phyloP scores from a whole-genome alignment of 1,140 invertebrate species.

The Schmidtea mediterranea region DNA sequence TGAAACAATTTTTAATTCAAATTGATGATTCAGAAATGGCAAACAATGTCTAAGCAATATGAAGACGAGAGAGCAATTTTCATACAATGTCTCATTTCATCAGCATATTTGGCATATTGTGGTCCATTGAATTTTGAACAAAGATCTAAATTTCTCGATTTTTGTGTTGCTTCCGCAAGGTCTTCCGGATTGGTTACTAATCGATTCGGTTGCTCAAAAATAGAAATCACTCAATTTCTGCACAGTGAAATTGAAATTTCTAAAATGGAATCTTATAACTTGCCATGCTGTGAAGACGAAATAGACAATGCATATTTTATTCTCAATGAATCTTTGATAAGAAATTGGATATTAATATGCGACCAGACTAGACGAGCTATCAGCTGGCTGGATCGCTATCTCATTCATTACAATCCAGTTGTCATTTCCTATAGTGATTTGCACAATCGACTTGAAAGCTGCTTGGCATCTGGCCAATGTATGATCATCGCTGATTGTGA shows the following conservation, averaged over 20 bases:
- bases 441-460: not conserved
- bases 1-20: no score
- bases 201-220: not conserved
- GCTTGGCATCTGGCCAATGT: no score
- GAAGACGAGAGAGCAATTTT: constrained; percentile 10
- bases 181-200: not conserved
- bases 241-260: constrained; percentile 13
- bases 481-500: no score
- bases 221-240: constrained; percentile 6
- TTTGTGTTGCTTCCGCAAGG: constrained; percentile 17
- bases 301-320: constrained; percentile 22
- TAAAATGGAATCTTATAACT: constrained; percentile 15
- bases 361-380: constrained; percentile 21
- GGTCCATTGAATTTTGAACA: constrained; percentile 19
- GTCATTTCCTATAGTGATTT: not conserved
- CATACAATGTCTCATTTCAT: constrained; percentile 21
- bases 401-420: constrained; percentile 2
- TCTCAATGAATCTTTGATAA: constrained; percentile 19
- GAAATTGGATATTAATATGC: constrained; percentile 25
- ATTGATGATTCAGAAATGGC: no score
- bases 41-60: no score
- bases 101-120: constrained; percentile 23
- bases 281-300: constrained; percentile 19
- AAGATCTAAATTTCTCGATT: constrained; percentile 17
- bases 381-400: constrained; percentile 17